A percentile compares a stretch with the other conserved stretches of the same genome.
Conservation (phyloP, 2,888 invertebrate genomes). For the Ferdinandea cuprea region DNA sequence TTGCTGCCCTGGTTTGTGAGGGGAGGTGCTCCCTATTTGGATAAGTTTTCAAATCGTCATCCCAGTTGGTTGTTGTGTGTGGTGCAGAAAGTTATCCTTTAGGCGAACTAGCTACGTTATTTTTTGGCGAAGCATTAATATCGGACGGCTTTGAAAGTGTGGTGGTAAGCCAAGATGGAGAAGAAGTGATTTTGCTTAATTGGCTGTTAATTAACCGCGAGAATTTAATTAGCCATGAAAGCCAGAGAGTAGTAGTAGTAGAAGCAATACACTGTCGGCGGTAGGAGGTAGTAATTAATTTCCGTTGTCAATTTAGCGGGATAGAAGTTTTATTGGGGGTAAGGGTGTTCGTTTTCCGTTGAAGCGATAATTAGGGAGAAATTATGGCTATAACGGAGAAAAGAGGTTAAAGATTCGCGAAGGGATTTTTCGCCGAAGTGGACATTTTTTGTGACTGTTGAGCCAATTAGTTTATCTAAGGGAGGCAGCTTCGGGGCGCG, state of each 20-base stretch:
- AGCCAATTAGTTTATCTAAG: neutral
- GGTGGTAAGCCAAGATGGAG: constrained; percentile 10
- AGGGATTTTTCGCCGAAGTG: constrained; percentile 13
- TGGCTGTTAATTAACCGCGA: constrained; percentile 73
- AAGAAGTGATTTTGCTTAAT: constrained; percentile 70
- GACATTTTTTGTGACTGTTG: constrained; percentile 1
- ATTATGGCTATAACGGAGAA: constrained; percentile 33
- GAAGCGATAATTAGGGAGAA: constrained; percentile 62
- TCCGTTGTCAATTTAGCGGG: constrained; percentile 56
- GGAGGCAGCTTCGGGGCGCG: no score
- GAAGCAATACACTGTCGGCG: constrained; percentile 10
- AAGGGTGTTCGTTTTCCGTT: constrained; percentile 50
- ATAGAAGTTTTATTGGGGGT: constrained; percentile 10
- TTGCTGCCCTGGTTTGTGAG: neutral
- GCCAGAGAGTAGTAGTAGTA: constrained; percentile 21
- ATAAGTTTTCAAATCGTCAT: constrained; percentile 63
- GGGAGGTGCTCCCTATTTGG: constrained; percentile 30
- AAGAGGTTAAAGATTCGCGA: constrained; percentile 1
- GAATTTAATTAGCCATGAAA: constrained; percentile 69
- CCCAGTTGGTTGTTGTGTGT: neutral
- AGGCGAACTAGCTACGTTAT: constrained; percentile 43
- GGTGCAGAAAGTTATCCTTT: constrained; percentile 17
- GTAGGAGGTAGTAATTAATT: constrained; percentile 58
- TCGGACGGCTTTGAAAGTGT: constrained; percentile 36
- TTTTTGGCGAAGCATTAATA: constrained; percentile 42